Base-by-base conservation (phyloP, 1,140 invertebrate genomes). In the Harlomillsia oculata region DNA sequence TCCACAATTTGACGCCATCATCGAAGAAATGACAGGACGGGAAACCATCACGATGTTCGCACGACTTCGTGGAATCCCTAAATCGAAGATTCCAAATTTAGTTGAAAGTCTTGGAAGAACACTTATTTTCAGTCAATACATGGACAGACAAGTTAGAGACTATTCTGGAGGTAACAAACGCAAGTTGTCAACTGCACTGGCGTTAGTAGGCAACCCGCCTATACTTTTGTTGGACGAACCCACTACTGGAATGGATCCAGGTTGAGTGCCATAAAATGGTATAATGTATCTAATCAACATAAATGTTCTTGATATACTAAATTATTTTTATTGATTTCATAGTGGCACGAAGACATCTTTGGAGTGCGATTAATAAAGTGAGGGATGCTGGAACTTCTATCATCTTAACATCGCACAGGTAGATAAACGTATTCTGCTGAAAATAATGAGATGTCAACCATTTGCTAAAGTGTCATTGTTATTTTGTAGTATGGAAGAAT, bases 121-220 rank as follows among this genome's bases (percentile, higher is more conserved):
- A 14, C 66, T 73, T 8, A 56, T 72, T 13, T 66, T 73, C 40
- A 64, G 62, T 8, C 45, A 67, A 8, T 70, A 76, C 46, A 67
- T 78, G 20, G 70, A 75, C 36, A 78, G 76, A 54, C 67, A 71
- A 52, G 69, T 71, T n/a, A 68, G 70, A 55, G 67, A 29, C 67
- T 74, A 72, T 76, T 94, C 89, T 68, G 90, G 90, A 11, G 95
- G 94, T 0, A 98, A 96, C 64, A 96, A 94, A 69, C 78, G 94
- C 37, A 96, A 97, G 71, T 72, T 99, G 23, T 95, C 88, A 62
- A 90, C 92, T 36, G 92, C 92, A 0, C 81, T 99, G 43, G 86
- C 94, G 8, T 71, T 97, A 25, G 78, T 96, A 34, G 91, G 89
- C n/a, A 83, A 92, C 74, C 87, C 90, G 4, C 78, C 84, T 9